phyloP scores from a whole-genome alignment of 2,113 vertebrate genomes.

The Eubucco bourcierii region DNA sequence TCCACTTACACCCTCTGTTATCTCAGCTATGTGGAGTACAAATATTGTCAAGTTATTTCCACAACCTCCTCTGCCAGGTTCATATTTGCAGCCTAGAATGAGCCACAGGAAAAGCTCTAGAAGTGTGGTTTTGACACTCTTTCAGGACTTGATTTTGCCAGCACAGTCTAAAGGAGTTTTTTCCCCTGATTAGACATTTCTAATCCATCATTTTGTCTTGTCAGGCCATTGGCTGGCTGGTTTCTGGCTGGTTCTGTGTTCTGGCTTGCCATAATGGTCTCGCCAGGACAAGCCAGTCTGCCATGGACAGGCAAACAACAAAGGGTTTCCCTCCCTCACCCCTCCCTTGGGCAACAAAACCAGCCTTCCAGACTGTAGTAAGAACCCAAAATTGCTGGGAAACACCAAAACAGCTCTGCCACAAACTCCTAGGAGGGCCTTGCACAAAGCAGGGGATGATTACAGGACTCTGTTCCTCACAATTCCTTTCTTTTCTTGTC shows the following conservation, averaged over 20 bases:
- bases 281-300: neutral
- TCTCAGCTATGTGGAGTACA: neutral
- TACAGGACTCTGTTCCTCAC: neutral
- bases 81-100: neutral
- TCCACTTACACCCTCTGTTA: neutral
- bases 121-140: neutral
- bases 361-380: neutral
- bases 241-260: neutral
- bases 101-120: neutral
- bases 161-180: neutral
- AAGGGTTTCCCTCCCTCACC: neutral
- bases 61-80: neutral
- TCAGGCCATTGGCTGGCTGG: neutral
- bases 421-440: neutral
- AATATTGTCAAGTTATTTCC: neutral
- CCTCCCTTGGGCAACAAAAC: neutral
- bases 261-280: neutral
- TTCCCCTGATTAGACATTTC: neutral
- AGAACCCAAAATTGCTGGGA: neutral
- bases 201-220: neutral
- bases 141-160: neutral
- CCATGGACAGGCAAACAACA: neutral
- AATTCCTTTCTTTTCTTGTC: neutral
- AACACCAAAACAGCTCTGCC: neutral
- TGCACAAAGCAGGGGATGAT: neutral